phyloP scores from a whole-genome alignment of 2,113 vertebrate species.

The Ovis canadensis region DNA sequence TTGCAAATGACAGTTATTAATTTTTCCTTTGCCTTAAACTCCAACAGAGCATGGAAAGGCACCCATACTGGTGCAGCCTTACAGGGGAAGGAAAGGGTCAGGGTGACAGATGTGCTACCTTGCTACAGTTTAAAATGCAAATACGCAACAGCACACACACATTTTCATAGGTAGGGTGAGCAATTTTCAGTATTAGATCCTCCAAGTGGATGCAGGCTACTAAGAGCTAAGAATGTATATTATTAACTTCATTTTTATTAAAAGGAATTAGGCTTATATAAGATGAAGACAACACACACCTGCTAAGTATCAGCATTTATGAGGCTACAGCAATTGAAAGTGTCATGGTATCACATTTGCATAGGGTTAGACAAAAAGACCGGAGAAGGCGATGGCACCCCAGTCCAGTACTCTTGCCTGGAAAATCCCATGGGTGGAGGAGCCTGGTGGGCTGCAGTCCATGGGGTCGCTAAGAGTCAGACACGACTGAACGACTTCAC shows the following conservation, averaged over 20 bases:
- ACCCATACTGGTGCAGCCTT: background rate
- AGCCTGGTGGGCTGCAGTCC: too few species aligned
- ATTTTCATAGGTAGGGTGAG: background rate
- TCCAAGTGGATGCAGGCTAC: background rate
- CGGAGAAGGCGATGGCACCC: too few species aligned
- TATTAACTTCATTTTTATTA: background rate
- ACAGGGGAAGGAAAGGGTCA: fast-evolving
- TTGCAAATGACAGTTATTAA: background rate
- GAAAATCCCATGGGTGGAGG: too few species aligned
- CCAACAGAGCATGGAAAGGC: background rate
- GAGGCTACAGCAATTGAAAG: background rate
- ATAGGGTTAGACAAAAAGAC: background rate
- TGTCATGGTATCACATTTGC: background rate
- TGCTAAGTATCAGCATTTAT: background rate
- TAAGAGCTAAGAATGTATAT: background rate
- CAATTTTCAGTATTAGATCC: background rate
- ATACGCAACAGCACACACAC: background rate
- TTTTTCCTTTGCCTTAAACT: background rate
- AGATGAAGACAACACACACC: background rate
- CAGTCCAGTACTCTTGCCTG: too few species aligned
- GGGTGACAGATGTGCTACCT: background rate
- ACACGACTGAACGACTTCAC: too few species aligned
- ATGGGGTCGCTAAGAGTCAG: too few species aligned
- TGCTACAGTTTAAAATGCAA: background rate
- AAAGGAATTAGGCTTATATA: background rate